Base-by-base conservation (phyloP, 2,113 vertebrate genomes). In the Hyaena hyaena region DNA sequence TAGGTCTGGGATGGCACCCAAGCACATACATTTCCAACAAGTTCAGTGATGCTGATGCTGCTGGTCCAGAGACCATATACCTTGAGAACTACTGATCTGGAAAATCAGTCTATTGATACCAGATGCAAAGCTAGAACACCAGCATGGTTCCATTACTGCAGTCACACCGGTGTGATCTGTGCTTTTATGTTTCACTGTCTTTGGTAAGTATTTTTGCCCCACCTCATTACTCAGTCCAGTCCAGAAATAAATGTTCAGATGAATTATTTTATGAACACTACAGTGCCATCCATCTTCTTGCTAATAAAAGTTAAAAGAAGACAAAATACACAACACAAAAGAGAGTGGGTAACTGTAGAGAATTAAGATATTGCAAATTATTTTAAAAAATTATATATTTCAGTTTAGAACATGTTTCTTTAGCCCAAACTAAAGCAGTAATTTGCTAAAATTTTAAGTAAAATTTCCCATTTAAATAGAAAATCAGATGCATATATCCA, bases 221-320 rank as follows among this genome's bases (percentile, higher is more conserved):
- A 68, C 2, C 43, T 90, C 33, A 66, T 53, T 88, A 76, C 39
- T 95, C 16, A 77, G 28, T 76, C 43, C 92, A 58, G 88, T 21
- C 23, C 4, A 63, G 50, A 96, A 96, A 93, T 86, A 66, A 84
- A 93, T 71, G 31, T 39, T 86, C 14, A 35, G 23, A 93, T 83
- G 17, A 83, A 85, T 73, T 85, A 69, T 86, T 96, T 94, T 93
- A 88, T 77, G 53, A 93, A 96, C 96, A 92, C 28, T 73, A 45
- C 11, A 93, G 61, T 58, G 82, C 82, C 50, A 77, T 83, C 65
- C 24, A 83, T 71, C 10, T 1, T 61, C 63, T 89, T 92, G 21
- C 28, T 55, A 90, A 77, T 7, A 45, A 48, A n/a, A 88, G 31
- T 83, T 65, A 65, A 94, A 66, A 92, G 83, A 48, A 94, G 45